Conservation (phyloP, 92 coral and sea anemone species). For the Epizoanthus fatuus region DNA sequence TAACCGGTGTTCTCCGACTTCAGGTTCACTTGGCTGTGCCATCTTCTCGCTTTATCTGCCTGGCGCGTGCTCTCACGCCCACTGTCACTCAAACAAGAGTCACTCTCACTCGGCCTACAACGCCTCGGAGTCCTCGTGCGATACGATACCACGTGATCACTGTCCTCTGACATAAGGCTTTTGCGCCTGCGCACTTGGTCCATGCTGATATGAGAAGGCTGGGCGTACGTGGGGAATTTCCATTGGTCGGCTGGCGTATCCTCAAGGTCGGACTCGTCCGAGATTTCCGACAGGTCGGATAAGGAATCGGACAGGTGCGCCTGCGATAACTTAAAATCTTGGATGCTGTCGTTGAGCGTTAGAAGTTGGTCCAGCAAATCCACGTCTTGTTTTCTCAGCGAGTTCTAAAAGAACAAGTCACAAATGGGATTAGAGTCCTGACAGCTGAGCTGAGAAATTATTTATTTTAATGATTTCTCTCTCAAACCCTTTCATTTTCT, state of each 20-base stretch:
- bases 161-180: neutral
- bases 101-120: neutral
- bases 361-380: constrained; percentile 81
- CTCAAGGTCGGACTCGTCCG: constrained; percentile 68
- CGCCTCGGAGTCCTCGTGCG: neutral
- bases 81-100: neutral
- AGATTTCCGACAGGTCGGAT: constrained; percentile 62
- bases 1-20: constrained; percentile 46
- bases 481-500: too few species aligned
- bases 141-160: neutral
- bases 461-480: too few species aligned
- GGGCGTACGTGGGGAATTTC: constrained; percentile 3
- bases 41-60: constrained; percentile 35
- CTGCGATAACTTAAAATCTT: constrained; percentile 78
- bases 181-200: neutral
- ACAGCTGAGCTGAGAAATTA: too few species aligned
- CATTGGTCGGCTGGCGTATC: neutral
- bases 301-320: constrained; percentile 44
- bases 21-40: constrained; percentile 59
- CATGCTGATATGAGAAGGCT: neutral
- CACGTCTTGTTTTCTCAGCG: constrained; percentile 85
- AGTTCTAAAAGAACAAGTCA: constrained; percentile 57
- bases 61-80: neutral
- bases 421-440: neutral
- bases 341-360: constrained; percentile 85